Percentiles rank a stretch among this genome's conserved stretches.
Evolutionary conservation across 2,113 vertebrate species (phyloP).

Genomic region (Pontoporia blainvillei): DNA sequence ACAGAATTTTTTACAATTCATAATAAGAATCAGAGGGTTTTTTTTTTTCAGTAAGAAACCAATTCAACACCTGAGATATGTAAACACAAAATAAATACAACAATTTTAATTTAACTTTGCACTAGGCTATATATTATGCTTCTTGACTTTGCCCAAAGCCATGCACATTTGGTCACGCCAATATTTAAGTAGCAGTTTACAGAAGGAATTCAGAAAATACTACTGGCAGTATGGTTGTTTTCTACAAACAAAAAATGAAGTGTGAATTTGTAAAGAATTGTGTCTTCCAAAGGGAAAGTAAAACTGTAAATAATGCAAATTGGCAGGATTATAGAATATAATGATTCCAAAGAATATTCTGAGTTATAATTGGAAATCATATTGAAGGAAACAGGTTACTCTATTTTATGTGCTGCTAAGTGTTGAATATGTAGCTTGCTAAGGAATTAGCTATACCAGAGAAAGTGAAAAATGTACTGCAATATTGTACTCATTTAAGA

Average conservation of each 20-base stretch:
- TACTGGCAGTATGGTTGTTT: slow-evolving; percentile 64
- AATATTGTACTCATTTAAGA: not conserved
- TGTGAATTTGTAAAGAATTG: slow-evolving; percentile 59
- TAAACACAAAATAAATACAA: not conserved
- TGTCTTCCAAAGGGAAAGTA: slow-evolving; percentile 72
- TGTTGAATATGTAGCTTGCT: slow-evolving; percentile 35
- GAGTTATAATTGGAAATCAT: slow-evolving; percentile 75
- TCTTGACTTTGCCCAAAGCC: slow-evolving; percentile 27
- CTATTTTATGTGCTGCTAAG: slow-evolving; percentile 57
- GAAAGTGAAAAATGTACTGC: slow-evolving; percentile 20
- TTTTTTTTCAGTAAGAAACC: not conserved
- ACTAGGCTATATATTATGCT: not conserved
- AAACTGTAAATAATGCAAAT: slow-evolving; percentile 70
- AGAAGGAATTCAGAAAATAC: slow-evolving; percentile 38
- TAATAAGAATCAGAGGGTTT: not conserved
- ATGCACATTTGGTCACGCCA: slow-evolving; percentile 40
- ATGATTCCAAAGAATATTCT: slow-evolving; percentile 74
- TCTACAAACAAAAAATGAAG: slow-evolving; percentile 63
- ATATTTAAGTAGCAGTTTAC: slow-evolving; percentile 54
- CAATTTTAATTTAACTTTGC: not conserved
- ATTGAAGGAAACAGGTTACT: slow-evolving; percentile 57
- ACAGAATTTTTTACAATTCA: not conserved
- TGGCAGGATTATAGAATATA: slow-evolving; percentile 76
- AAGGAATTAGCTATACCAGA: slow-evolving; percentile 28
- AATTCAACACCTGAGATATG: not conserved